These are phyloP conservation scores for Oxygymnocypris stewartii DNA, from an alignment of 2,113 vertebrate genomes.

Conservation along the genomic window DNA sequence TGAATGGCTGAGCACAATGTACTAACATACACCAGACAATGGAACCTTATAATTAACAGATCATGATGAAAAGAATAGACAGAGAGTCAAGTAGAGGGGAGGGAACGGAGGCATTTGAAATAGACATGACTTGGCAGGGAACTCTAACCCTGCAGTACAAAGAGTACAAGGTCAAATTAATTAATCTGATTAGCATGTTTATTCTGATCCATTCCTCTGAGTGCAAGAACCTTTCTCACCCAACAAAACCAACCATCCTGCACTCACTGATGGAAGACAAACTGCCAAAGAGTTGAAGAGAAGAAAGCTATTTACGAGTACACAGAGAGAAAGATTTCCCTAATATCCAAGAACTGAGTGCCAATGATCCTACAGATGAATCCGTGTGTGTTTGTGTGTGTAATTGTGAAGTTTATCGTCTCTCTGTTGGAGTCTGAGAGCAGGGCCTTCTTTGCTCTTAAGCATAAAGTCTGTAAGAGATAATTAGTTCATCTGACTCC, in stretches of 20 bases:
- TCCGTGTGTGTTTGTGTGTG: constrained; percentile 21
- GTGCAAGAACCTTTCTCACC: constrained; percentile 24
- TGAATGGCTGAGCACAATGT: constrained; percentile 30
- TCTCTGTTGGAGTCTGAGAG: constrained; percentile 43
- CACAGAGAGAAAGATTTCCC: neutral
- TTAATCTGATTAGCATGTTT: constrained; percentile 59
- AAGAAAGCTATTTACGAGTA: neutral
- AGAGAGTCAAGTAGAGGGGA: constrained; percentile 14
- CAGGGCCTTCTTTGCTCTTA: constrained; percentile 31
- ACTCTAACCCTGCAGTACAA: constrained; percentile 52
- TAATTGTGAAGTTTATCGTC: constrained; percentile 29
- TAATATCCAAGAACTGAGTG: constrained; percentile 27
- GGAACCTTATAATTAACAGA: constrained; percentile 47
- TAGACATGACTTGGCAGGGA: constrained; percentile 48
- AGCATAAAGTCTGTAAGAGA: constrained; percentile 55
- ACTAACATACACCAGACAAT: constrained; percentile 32
- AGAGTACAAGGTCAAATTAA: constrained; percentile 50
- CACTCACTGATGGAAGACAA: constrained; percentile 19
- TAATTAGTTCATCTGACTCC: constrained; percentile 57
- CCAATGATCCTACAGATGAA: constrained; percentile 17
- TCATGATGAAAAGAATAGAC: constrained; percentile 39
- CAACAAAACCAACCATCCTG: constrained; percentile 9
- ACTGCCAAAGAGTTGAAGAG: constrained; percentile 1
- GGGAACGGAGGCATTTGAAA: constrained; percentile 33
- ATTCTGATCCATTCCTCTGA: constrained; percentile 42